Evolutionary conservation across 2,113 vertebrate genomes (phyloP).

Genomic region (Otis tarda): DNA sequence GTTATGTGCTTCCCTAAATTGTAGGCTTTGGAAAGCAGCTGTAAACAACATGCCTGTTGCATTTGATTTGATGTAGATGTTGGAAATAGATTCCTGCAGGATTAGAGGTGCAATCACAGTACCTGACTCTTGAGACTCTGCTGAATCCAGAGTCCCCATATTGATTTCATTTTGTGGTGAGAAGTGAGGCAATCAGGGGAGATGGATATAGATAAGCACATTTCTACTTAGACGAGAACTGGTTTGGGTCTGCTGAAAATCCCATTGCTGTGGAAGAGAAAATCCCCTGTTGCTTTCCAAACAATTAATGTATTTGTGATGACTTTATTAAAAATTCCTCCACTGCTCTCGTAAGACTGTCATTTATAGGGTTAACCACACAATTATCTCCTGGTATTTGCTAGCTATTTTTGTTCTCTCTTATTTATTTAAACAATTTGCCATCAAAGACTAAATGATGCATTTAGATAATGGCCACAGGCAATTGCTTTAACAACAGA

Average conservation of each 20-base stretch:
- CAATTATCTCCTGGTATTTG: not conserved
- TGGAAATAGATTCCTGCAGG: constrained; percentile 38
- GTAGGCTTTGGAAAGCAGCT: not conserved
- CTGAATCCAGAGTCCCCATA: not conserved
- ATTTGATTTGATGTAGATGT: not conserved
- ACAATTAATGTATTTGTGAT: constrained; percentile 10
- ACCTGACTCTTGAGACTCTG: constrained; percentile 21
- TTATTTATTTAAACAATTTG: constrained; percentile 50
- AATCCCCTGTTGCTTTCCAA: constrained; percentile 17
- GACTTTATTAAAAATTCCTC: constrained; percentile 32
- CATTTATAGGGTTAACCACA: not conserved
- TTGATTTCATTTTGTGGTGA: constrained; percentile 45
- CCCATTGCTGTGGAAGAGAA: constrained; percentile 1
- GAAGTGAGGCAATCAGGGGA: not conserved
- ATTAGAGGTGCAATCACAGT: constrained; percentile 13
- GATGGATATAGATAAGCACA: constrained; percentile 16
- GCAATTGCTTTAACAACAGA: constrained; percentile 38
- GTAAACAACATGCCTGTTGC: not conserved
- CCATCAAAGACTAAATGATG: constrained; percentile 10
- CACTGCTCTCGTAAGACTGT: not conserved
- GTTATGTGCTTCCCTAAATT: not conserved
- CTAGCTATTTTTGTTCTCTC: not conserved
- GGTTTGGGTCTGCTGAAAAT: constrained; percentile 10
- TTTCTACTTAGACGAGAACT: not conserved
- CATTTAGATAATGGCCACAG: constrained; percentile 20